Percentiles rank a stretch among this genome's conserved stretches.
These are phyloP conservation scores for Agrochola lychnidis DNA, from an alignment of 2,888 invertebrate genomes.

Conservation along the genomic window DNA sequence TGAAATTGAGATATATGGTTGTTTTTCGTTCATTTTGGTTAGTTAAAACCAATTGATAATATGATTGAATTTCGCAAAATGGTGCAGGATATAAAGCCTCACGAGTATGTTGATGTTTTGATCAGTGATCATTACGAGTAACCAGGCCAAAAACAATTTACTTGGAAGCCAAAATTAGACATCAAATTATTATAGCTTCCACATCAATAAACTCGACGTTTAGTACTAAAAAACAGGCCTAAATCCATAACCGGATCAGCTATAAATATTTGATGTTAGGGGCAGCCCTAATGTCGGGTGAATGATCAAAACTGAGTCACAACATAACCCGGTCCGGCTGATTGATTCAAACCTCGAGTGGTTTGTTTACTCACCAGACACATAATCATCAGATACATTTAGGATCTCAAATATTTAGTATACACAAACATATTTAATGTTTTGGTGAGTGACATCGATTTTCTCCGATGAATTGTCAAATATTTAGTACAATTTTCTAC, in stretches of 20 bases:
- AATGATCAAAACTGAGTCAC: slow-evolving; percentile 58
- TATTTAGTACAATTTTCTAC: neutral
- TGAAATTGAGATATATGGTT: slow-evolving; percentile 2
- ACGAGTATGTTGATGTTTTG: neutral
- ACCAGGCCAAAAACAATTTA: slow-evolving; percentile 5
- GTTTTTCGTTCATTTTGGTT: neutral
- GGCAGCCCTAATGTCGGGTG: slow-evolving; percentile 60
- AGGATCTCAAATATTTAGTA: slow-evolving; percentile 41
- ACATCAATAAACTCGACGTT: slow-evolving; percentile 25
- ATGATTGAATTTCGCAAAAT: neutral
- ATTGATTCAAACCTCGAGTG: slow-evolving; percentile 66
- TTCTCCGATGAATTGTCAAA: neutral
- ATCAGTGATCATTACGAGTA: neutral
- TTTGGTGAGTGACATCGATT: slow-evolving; percentile 17
- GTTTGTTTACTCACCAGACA: slow-evolving; percentile 63
- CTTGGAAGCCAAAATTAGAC: neutral
- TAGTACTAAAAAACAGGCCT: slow-evolving; percentile 28
- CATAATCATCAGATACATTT: slow-evolving; percentile 64
- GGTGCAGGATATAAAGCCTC: neutral
- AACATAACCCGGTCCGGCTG: slow-evolving; percentile 39
- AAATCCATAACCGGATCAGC: slow-evolving; percentile 20
- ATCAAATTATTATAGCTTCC: slow-evolving; percentile 18
- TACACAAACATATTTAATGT: slow-evolving; percentile 9
- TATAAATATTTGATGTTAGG: slow-evolving; percentile 37
- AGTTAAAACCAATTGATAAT: too few relatives aligned